Conservation (phyloP, 2,888 invertebrate species). For the Hybos culiciformis region DNA sequence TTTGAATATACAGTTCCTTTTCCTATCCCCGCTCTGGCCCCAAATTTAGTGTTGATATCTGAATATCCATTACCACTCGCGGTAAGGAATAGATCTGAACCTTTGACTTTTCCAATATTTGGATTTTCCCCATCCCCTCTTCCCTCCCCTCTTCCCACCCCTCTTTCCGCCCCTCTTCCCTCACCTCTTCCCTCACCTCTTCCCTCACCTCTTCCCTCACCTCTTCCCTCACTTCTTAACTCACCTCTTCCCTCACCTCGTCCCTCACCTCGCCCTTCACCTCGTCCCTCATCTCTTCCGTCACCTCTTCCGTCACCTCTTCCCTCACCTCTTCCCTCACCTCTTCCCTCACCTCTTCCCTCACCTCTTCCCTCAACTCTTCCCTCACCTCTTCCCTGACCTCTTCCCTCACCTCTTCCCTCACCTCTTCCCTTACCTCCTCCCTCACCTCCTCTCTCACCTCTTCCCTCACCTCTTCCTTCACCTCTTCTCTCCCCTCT, state of each 20-base stretch:
- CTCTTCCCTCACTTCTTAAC: conserved; percentile 22
- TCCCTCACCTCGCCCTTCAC: background rate
- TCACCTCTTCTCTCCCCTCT: background rate
- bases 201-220: conserved; percentile 19
- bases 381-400: too few relatives aligned
- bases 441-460: background rate
- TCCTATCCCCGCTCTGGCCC: too few relatives aligned
- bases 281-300: background rate
- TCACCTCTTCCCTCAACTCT: background rate
- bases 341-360: background rate
- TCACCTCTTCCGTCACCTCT: background rate
- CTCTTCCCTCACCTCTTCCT: background rate
- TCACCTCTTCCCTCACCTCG: conserved; percentile 12
- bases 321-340: background rate
- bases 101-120: too few relatives aligned
- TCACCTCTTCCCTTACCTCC: too few relatives aligned
- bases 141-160: background rate
- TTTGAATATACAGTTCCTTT: too few relatives aligned
- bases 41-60: too few relatives aligned
- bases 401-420: too few relatives aligned
- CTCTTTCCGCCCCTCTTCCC: background rate
- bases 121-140: conserved; percentile 3
- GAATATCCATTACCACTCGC: too few relatives aligned
- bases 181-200: conserved; percentile 10
- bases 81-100: background rate